Evolutionary conservation across 2,113 vertebrate species (phyloP), one percentile per base, ranked within the genome.

Genomic region (Aptenodytes patagonicus): DNA sequence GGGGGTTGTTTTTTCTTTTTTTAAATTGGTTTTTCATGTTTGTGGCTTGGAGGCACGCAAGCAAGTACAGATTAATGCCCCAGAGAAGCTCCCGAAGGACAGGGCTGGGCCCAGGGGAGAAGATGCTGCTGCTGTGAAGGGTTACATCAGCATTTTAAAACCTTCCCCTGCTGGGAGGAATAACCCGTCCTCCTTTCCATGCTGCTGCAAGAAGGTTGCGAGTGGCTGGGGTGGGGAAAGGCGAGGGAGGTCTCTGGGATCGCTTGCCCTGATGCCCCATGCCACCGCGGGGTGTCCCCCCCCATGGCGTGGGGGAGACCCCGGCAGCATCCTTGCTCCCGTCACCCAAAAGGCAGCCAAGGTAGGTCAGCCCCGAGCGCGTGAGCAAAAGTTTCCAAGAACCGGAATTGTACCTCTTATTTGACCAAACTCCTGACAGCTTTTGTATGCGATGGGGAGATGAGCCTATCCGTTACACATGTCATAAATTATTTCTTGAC

Each of bases 401-500:
- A 78, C 34, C 10, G 34, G 70, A 49, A 66, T 13, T 82, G n/a
- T 60, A 75, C 31, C 49, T 49, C 24, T 89, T 71, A 17, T 95
- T 96, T 88, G 93, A 93, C 95, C 65, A 81, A 97, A 95, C 51
- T 94, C 93, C n/a, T n/a, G 86, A 61, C 85, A 84, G 95, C 81
- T 97, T 97, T 94, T 97, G 88, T 61, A 61, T 83, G 89, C 14
- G 11, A 83, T 68, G 83, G 90, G 93, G 84, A 89, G 93, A 85
- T n/a, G 73, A 96, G 94, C 96, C 97, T 98, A 97, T 98, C 89
- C 8, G 90, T 98, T 98, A 98, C 98, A 98, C 96, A 95, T 97
- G 97, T 98, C 98, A 98, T 98, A 98, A 98, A 98, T 98, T 98
- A 98, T 98, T 98, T 98, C 98, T 99, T 99, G 99, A 99, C 99